Base-by-base conservation (phyloP, 2,888 invertebrate genomes). In the Acanthococcus lagerstroemiae region DNA sequence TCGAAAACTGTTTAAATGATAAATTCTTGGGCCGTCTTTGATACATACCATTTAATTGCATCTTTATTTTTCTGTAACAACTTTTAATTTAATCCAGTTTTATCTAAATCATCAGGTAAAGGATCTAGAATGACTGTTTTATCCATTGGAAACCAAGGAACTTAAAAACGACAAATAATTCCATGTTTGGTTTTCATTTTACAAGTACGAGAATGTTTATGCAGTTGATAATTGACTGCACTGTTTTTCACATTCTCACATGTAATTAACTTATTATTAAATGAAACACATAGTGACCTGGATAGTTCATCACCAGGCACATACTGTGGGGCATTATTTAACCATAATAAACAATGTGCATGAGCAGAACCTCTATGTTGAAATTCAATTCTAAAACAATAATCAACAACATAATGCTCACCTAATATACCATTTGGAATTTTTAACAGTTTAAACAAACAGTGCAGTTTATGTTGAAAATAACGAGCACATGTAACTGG, bases 401-500 rank as follows among this genome's bases (percentile, higher is more conserved):
- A n/a, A n/a, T n/a, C n/a, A n/a, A n/a, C n/a, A 22, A 70, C 37
- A 22, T 50, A 17, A 21, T n/a, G n/a, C n/a, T 69, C 15, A 19
- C 65, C 50, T 37, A 45, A 15, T 22, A 70, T 68, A 17, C 55
- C 50, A 17, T 67, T 67, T 4, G 17, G n/a, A n/a, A n/a, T n/a
- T 61, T 27, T 54, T 12, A 70, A 17, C 55, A 68, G 45, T 45
- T 44, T 48, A n/a, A 68, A 37, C 1, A 70, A 15, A 12, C 44
- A 19, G 30, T 60, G 27, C 7, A 68, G 55, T 57, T 65, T 58
- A 17, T 69, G 26, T 17, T 70, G 67, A 58, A 69, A 71, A 66
- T 70, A 71, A 46, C 67, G 57, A 21, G 70, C 69, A 65, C 69
- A 69, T 46, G 70, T 70, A 9, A 71, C 67, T 25, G 70, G 70